phyloP scores from a whole-genome alignment of 53 echinoderm and acorn worm species.

The Paracentrotus lividus region DNA sequence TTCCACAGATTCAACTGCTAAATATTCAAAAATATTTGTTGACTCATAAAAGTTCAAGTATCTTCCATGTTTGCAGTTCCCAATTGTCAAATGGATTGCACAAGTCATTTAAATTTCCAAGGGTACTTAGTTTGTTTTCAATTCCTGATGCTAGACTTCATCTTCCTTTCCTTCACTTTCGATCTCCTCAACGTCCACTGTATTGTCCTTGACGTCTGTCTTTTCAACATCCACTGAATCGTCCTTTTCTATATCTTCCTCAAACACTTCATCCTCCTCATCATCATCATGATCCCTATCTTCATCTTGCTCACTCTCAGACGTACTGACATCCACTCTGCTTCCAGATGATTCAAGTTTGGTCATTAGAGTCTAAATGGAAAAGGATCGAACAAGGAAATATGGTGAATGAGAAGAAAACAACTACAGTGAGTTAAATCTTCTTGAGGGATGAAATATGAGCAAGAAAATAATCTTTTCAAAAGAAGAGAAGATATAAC shows the following conservation, averaged over 20 bases:
- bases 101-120: not conserved
- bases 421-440: too few species aligned
- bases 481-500: too few species aligned
- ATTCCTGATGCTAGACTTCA: not conserved
- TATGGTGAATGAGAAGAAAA: not conserved
- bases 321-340: not conserved
- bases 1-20: too few species aligned
- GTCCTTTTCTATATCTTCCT: not conserved
- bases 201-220: not conserved
- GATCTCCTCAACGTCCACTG: not conserved
- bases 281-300: conserved; percentile 19
- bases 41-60: too few species aligned
- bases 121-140: not conserved
- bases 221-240: not conserved
- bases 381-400: not conserved
- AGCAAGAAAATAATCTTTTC: too few species aligned
- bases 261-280: conserved; percentile 31
- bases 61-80: too few species aligned
- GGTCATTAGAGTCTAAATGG: not conserved
- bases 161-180: not conserved
- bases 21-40: too few species aligned
- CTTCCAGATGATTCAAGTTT: not conserved
- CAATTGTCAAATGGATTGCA: too few species aligned
- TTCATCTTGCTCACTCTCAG: not conserved
- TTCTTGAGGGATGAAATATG: too few species aligned